Conservation (phyloP, 2,888 invertebrate species). For the Lithodes maja region DNA sequence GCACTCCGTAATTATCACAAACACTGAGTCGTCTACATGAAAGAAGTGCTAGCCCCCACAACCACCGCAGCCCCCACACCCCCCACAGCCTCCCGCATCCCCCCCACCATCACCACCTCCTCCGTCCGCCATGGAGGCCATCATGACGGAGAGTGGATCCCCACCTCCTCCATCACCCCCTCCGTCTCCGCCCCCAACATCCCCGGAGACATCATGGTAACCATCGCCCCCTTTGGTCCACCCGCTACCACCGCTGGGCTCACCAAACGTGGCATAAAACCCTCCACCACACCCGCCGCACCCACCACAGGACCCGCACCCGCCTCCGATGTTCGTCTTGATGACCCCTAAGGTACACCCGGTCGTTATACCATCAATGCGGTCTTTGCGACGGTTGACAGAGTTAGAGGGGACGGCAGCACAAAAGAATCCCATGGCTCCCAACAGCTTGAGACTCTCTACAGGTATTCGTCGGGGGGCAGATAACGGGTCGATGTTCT, state of each 20-base stretch:
- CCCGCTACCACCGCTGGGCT: slow-evolving; percentile 2
- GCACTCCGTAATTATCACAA: slow-evolving; percentile 41
- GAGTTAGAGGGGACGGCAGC: slow-evolving; percentile 66
- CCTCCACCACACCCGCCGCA: slow-evolving; percentile 59
- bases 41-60: slow-evolving; percentile 41
- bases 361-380: neutral
- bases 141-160: slow-evolving; percentile 38
- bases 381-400: neutral
- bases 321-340: slow-evolving; percentile 27
- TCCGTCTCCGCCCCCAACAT: slow-evolving; percentile 31
- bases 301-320: slow-evolving; percentile 54
- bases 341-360: slow-evolving; percentile 7
- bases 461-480: slow-evolving; percentile 64
- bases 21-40: neutral
- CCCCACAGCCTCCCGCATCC: slow-evolving; percentile 57
- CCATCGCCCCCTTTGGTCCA: slow-evolving; percentile 21
- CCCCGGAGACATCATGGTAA: slow-evolving; percentile 34
- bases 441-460: slow-evolving; percentile 62
- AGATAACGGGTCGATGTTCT: slow-evolving; percentile 20
- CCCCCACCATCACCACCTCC: slow-evolving; percentile 44
- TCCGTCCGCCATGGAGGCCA: slow-evolving; percentile 13
- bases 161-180: slow-evolving; percentile 37
- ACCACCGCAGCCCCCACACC: slow-evolving; percentile 55
- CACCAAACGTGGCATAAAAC: slow-evolving; percentile 37
- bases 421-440: slow-evolving; percentile 68